phyloP scores from a whole-genome alignment of 2,888 invertebrate species.

The Lasioglossum marginatum region DNA sequence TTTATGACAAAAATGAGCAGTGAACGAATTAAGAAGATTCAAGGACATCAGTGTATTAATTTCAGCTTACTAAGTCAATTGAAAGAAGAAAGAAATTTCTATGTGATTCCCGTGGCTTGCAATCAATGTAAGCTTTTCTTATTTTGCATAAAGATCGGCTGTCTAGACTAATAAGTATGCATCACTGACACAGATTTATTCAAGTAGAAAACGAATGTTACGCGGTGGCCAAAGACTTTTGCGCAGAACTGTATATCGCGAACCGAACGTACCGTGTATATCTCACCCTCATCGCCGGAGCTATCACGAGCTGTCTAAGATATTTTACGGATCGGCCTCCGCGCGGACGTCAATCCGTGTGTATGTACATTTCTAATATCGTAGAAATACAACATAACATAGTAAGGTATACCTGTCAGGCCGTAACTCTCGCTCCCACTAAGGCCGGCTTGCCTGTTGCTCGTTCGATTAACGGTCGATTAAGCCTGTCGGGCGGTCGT shows the following conservation, averaged over 20 bases:
- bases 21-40: too few relatives aligned
- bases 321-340: constrained; percentile 38
- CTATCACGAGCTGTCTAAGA: constrained; percentile 44
- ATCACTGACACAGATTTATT: not conserved
- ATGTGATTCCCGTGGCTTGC: too few relatives aligned
- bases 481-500: constrained; percentile 78
- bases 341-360: constrained; percentile 16
- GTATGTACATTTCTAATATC: constrained; percentile 58
- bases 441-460: constrained; percentile 67
- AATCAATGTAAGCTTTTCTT: too few relatives aligned
- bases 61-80: too few relatives aligned
- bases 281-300: constrained; percentile 26
- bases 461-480: constrained; percentile 80
- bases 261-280: constrained; percentile 21
- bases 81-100: too few relatives aligned
- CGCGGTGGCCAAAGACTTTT: not conserved
- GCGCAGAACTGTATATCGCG: constrained; percentile 18
- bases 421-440: constrained; percentile 67
- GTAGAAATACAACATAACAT: constrained; percentile 38
- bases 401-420: constrained; percentile 73
- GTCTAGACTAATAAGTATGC: not conserved
- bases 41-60: too few relatives aligned
- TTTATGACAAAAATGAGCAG: too few relatives aligned
- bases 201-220: not conserved
- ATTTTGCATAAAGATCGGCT: not conserved